These are phyloP conservation scores for Mastomys natalensis DNA, from an alignment of 2,113 vertebrate species.

Conservation along the genomic window DNA sequence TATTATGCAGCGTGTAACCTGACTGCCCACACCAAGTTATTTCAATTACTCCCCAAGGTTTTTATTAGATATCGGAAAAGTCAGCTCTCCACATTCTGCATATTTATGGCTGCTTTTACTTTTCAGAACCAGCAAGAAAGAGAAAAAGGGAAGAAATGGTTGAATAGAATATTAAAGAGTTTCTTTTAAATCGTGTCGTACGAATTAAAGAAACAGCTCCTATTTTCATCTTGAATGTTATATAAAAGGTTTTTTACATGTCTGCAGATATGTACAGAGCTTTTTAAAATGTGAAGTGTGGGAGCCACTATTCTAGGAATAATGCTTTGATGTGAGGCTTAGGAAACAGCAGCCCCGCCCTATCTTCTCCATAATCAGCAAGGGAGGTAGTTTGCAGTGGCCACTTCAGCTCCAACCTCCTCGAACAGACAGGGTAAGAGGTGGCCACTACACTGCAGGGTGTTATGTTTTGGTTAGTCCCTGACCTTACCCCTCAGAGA, in stretches of 20 bases:
- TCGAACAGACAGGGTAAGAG: not conserved
- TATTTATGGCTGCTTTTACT: conserved; percentile 69
- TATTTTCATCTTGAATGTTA: conserved; percentile 39
- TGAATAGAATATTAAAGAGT: conserved; percentile 69
- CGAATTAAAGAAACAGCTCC: conserved; percentile 69
- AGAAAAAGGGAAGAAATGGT: conserved; percentile 24
- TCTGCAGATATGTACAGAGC: not conserved
- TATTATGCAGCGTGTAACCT: conserved; percentile 62
- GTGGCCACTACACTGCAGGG: not conserved
- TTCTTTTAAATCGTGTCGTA: conserved; percentile 44
- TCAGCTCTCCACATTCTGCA: conserved; percentile 66
- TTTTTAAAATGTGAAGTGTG: conserved; percentile 3
- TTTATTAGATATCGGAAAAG: conserved; percentile 72
- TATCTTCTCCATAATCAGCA: not conserved
- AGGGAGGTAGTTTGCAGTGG: not conserved
- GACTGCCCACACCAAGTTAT: conserved; percentile 51
- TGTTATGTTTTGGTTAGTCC: rapidly evolving
- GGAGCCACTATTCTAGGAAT: not conserved
- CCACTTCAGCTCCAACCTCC: rapidly evolving
- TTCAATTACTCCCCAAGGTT: conserved; percentile 75
- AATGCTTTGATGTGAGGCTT: not conserved
- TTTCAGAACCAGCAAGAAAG: conserved; percentile 62
- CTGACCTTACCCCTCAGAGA: not conserved
- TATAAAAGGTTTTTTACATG: not conserved
- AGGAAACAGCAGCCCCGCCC: not conserved